Base-by-base conservation (phyloP, 1,140 invertebrate genomes). In the Bombus waltoni region DNA sequence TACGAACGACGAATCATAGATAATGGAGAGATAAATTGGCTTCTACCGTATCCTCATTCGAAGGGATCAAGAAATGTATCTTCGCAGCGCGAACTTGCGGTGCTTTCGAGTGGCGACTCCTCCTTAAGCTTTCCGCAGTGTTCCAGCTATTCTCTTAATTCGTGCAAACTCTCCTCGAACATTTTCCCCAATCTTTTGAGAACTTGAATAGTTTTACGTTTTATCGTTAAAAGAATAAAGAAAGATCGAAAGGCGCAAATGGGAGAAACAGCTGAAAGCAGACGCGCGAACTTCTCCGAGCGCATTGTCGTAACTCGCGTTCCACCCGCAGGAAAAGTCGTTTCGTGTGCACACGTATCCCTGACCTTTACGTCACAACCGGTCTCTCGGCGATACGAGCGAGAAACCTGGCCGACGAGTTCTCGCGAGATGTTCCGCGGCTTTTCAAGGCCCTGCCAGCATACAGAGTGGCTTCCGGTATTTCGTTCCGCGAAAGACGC, bases 341-440 rank as follows among this genome's bases (percentile, higher is more conserved):
- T 87, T 76, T 77, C 83, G 83, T 76, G 76, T 76, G 47, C 72
- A 65, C 82, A 25, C 76, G 82, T 38, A 78, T 57, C 83, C 83
- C 91, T 89, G 88, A 90, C 90, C 91, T 92, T 92, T 91, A 85
- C 91, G 88, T 91, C 91, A 87, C 88, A 91, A 91, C 91, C 88
- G 82, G 88, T 88, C 88, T 42, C 57, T 62, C 32, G 59, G 38
- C 59, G 81, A 71, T 65, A 68, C 40, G 57, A 59, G 66, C 66
- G 65, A 68, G 89, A 80, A 81, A 79, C 84, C 74, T 70, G 90
- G 83, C n/a, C 65, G 90, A 85, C 83, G 71, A 65, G 83, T 88
- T 91, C 81, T 65, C 82, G 25, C 40, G 53, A 78, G 83, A 88
- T 86, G 78, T 79, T 82, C 62, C 62, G 72, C 65, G 44, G 65